These are phyloP conservation scores for Acanthopleura granulata DNA, from an alignment of 2,888 invertebrate species.

Conservation along the genomic window DNA sequence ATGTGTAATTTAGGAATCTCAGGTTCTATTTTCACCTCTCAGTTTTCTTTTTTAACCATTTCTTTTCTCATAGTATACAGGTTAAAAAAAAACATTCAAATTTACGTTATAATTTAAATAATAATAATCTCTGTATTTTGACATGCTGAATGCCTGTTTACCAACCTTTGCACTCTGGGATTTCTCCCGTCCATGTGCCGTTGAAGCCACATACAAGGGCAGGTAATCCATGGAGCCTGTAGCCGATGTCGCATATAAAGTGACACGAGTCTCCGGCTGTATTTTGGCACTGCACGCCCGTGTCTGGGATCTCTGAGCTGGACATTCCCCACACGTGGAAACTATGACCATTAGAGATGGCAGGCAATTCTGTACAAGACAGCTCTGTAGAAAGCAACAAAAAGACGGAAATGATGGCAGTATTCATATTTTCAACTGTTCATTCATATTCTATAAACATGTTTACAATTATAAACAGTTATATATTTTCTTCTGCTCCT, in stretches of 20 bases:
- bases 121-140: too few species aligned
- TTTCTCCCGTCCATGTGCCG: slow-evolving; percentile 43
- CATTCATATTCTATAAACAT: too few species aligned
- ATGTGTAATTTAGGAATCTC: too few species aligned
- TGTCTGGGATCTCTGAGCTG: slow-evolving; percentile 39
- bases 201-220: slow-evolving; percentile 42
- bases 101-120: too few species aligned
- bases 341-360: slow-evolving; percentile 34
- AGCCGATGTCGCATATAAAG: slow-evolving; percentile 37
- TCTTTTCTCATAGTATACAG: too few species aligned
- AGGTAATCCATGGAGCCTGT: slow-evolving; percentile 39
- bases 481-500: too few species aligned
- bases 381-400: not conserved
- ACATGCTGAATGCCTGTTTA: not conserved
- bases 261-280: slow-evolving; percentile 39
- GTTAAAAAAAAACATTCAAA: too few species aligned
- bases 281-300: slow-evolving; percentile 35
- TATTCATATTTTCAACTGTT: too few species aligned
- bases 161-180: slow-evolving; percentile 43
- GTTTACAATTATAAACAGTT: too few species aligned
- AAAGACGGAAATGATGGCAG: not conserved
- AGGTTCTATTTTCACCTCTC: too few species aligned
- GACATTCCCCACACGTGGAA: slow-evolving; percentile 39
- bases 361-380: slow-evolving; percentile 34
- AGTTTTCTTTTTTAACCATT: too few species aligned